phyloP scores from a whole-genome alignment of 2,797 vertebrate genomes.

The Halcyon smyrnensis region DNA sequence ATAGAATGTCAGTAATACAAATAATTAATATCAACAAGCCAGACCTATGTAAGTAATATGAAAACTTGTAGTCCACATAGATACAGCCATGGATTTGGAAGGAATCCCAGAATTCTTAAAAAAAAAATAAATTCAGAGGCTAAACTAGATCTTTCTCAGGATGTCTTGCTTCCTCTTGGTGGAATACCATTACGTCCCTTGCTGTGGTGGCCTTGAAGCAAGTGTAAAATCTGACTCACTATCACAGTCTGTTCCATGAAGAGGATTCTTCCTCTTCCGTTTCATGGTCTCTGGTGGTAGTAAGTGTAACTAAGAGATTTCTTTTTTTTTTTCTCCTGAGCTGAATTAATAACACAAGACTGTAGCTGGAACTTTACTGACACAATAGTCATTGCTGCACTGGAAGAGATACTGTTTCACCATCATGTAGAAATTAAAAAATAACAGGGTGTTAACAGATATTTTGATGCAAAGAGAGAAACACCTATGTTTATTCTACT shows the following conservation, averaged over 20 bases:
- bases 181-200: not conserved
- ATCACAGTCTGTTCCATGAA: not conserved
- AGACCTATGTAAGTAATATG: not conserved
- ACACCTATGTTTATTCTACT: not conserved
- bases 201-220: not conserved
- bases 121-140: not conserved
- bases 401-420: not conserved
- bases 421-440: not conserved
- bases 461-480: not conserved
- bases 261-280: not conserved
- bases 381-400: not conserved
- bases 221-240: not conserved
- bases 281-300: not conserved
- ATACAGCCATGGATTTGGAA: not conserved
- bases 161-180: not conserved
- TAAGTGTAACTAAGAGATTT: not conserved
- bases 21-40: not conserved
- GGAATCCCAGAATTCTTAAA: not conserved
- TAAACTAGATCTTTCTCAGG: not conserved
- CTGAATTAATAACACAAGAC: not conserved
- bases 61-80: not conserved
- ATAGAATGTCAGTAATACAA: not conserved
- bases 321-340: slow-evolving; percentile 24
- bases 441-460: not conserved
- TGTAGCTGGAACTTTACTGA: not conserved